Conservation (phyloP, 30 jellyfish, hydroid and myxozoan genomes). For the Morbakka virulenta region DNA sequence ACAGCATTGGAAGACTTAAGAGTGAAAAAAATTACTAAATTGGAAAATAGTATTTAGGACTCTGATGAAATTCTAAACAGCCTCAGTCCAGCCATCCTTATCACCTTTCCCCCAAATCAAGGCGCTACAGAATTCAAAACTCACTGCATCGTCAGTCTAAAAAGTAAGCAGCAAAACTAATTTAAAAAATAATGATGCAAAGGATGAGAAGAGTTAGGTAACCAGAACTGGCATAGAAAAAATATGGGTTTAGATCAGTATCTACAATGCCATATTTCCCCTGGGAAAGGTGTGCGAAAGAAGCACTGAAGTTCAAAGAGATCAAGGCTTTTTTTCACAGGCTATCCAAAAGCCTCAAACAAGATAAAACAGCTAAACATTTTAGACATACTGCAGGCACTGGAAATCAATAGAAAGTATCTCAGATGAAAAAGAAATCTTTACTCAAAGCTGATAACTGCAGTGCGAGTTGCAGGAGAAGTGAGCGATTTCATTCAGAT, state of each 20-base stretch:
- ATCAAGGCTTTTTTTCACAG: not conserved
- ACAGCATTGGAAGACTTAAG: not conserved
- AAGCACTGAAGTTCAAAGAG: not conserved
- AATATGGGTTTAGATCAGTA: constrained; percentile 4
- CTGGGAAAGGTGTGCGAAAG: constrained; percentile 10
- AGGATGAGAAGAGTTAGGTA: not conserved
- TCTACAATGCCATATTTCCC: not conserved
- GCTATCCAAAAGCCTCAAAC: not conserved
- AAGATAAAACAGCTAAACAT: not conserved
- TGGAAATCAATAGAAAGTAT: not conserved
- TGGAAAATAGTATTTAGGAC: not conserved
- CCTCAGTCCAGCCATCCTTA: not conserved
- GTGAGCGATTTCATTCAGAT: no score
- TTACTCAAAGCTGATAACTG: constrained; percentile 2
- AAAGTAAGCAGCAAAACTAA: not conserved
- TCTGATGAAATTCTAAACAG: not conserved
- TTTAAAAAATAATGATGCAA: not conserved
- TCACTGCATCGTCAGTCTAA: constrained; percentile 12
- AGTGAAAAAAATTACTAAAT: not conserved
- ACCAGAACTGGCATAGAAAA: not conserved
- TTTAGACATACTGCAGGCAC: no score
- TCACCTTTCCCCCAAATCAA: constrained; percentile 11
- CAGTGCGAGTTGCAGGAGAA: not conserved
- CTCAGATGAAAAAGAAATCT: not conserved
- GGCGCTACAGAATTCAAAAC: constrained; percentile 3